Evolutionary conservation across 2,113 vertebrate genomes (phyloP).

Genomic region (Tachysurus fulvidraco): DNA sequence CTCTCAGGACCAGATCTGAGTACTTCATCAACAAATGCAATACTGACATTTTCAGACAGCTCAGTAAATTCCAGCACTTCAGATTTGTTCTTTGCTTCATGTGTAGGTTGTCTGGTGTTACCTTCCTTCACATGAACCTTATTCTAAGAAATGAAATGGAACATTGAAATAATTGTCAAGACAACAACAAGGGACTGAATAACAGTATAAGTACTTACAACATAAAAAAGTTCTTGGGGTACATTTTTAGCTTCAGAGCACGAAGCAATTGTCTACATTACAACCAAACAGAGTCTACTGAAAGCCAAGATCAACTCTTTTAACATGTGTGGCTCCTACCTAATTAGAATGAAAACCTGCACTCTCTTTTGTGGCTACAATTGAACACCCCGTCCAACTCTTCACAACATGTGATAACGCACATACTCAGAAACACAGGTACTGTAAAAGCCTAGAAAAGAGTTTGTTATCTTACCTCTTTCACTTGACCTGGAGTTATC

Average conservation of each 20-base stretch:
- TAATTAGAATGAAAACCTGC: too few species aligned
- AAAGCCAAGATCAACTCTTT: too few species aligned
- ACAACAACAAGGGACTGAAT: neutral
- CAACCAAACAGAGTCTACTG: too few species aligned
- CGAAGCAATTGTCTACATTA: neutral
- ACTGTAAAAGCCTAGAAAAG: neutral
- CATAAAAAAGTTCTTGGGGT: neutral
- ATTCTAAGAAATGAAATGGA: conserved; percentile 1
- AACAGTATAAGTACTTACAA: neutral
- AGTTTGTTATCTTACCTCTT: conserved; percentile 66
- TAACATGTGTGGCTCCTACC: too few species aligned
- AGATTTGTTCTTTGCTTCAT: conserved; percentile 27
- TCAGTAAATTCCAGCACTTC: neutral
- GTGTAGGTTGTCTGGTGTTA: neutral
- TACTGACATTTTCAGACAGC: conserved; percentile 15
- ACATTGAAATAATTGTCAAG: neutral
- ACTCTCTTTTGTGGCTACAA: too few species aligned
- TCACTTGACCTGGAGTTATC: conserved; percentile 71
- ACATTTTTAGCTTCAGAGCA: neutral
- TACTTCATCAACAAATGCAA: conserved; percentile 34
- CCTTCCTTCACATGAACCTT: conserved; percentile 18
- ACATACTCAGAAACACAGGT: neutral
- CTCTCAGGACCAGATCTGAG: conserved; percentile 35
- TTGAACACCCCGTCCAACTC: too few species aligned
- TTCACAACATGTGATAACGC: neutral